Base-by-base conservation (phyloP, 2,888 invertebrate species). In the Patella pellucida region DNA sequence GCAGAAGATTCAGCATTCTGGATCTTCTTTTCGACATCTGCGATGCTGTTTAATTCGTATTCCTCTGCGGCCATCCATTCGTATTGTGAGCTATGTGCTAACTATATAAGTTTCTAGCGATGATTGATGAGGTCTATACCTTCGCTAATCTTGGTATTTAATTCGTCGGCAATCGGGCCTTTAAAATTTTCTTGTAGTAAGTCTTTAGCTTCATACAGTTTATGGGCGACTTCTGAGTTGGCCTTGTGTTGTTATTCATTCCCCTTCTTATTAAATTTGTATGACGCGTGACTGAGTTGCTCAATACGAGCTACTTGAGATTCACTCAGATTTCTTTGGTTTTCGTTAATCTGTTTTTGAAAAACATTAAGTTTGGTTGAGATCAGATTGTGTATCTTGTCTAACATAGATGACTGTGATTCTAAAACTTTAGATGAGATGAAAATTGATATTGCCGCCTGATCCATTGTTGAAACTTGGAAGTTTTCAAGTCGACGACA, bases 1-100 rank as follows among this genome's bases (percentile, higher is more conserved):
- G 27, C 69, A 70, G 16, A 41, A 23, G 41, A 16, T 70, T 71
- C 27, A 1, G 75, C 75, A 41, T 51, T 76, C 2, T 16, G 12
- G 51, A 75, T 75, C 9, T 11, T 19, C 16, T 72, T 72, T 54
- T 75, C 69, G 68, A 72, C 75, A 3, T 72, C 75, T 2, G 75
- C 75, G 19, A 72, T 68, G 3, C 68, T 68, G 54, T 75, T 75
- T 5, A 68, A 11, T 14, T 52, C 31, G 16, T 72, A 72, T 69
- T 73, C 76, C n/a, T 50, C 5, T 7, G 72, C 69, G 2, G 50
- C 62, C 15, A 52, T 16, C 68, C 27, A 71, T 14, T 67, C 75
- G 2, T 62, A 15, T n/a, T 74, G 69, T 15, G 56, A 70, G 2
- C 23, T 52, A 56, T 70, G 62, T 3, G 74, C 74, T 56, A 74